phyloP scores from a whole-genome alignment of 2,113 vertebrate species.

The Amazona vittata region DNA sequence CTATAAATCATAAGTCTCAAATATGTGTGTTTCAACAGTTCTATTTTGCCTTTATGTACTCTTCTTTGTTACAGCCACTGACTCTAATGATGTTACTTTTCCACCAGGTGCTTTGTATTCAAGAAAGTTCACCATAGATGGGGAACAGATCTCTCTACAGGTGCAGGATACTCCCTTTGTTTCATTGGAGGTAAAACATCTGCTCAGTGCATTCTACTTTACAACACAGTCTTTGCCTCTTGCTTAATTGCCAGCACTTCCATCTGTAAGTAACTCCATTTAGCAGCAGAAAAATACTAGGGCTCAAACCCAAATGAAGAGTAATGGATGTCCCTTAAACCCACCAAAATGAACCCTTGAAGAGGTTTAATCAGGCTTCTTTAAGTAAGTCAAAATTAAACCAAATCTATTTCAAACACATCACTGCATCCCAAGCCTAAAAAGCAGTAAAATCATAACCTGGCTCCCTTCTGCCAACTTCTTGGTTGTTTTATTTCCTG shows the following conservation, averaged over 20 bases:
- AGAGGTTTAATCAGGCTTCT: not conserved
- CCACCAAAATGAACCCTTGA: not conserved
- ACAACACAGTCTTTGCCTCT: not conserved
- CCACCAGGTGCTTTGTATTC: constrained; percentile 88
- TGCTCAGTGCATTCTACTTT: not conserved
- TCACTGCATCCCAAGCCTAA: not conserved
- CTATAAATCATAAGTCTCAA: not conserved
- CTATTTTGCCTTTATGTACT: not conserved
- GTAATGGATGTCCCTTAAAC: not conserved
- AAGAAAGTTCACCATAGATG: constrained; percentile 88
- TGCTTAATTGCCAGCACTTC: not conserved
- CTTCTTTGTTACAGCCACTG: not conserved
- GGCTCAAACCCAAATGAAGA: not conserved
- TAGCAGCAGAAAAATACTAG: not conserved
- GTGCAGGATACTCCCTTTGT: constrained; percentile 92
- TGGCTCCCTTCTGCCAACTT: not conserved
- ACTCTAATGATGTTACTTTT: not conserved
- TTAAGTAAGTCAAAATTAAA: not conserved
- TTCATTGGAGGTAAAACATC: constrained; percentile 83
- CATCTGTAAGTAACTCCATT: not conserved
- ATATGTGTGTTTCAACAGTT: not conserved
- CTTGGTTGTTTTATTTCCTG: not conserved
- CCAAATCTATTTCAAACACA: not conserved
- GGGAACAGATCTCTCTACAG: constrained; percentile 90
- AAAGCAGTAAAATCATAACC: not conserved